These are phyloP conservation scores for Drosophila multiciliata DNA, from an alignment of 2,888 invertebrate species.

Conservation along the genomic window DNA sequence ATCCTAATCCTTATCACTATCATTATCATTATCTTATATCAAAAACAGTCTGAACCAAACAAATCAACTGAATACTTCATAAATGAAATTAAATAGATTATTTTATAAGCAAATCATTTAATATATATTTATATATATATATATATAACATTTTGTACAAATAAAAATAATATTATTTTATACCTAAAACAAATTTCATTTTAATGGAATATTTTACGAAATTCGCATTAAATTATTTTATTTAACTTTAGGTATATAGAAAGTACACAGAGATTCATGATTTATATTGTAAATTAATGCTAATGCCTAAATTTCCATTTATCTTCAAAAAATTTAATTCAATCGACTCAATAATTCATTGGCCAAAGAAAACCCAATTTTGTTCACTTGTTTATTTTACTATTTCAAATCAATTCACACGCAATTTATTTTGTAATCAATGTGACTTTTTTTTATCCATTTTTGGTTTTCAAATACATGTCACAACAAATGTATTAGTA, in stretches of 20 bases:
- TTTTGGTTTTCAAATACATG: conserved; percentile 47
- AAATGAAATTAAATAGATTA: conserved; percentile 10
- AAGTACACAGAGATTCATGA: not conserved
- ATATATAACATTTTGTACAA: conserved; percentile 39
- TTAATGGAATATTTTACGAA: not conserved
- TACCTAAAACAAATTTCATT: not conserved
- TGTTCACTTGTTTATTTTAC: conserved; percentile 50
- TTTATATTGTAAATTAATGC: not conserved
- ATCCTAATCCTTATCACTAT: too few species aligned
- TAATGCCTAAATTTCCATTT: not conserved
- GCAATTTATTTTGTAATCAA: conserved; percentile 32
- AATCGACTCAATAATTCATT: conserved; percentile 18
- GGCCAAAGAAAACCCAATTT: conserved; percentile 10
- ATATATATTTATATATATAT: conserved; percentile 1
- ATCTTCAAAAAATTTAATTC: not conserved
- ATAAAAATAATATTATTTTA: conserved; percentile 7
- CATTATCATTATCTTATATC: conserved; percentile 10
- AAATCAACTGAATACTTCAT: conserved; percentile 53
- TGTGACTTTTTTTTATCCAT: conserved; percentile 36
- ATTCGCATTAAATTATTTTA: not conserved
- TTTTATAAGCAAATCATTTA: conserved; percentile 28
- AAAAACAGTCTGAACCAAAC: conserved; percentile 70
- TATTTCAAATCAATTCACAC: conserved; percentile 71
- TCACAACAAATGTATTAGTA: conserved; percentile 3
- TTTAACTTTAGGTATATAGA: not conserved